These are phyloP conservation scores for Polyodon spathula DNA, from an alignment of 2,113 vertebrate genomes.

Conservation along the genomic window DNA sequence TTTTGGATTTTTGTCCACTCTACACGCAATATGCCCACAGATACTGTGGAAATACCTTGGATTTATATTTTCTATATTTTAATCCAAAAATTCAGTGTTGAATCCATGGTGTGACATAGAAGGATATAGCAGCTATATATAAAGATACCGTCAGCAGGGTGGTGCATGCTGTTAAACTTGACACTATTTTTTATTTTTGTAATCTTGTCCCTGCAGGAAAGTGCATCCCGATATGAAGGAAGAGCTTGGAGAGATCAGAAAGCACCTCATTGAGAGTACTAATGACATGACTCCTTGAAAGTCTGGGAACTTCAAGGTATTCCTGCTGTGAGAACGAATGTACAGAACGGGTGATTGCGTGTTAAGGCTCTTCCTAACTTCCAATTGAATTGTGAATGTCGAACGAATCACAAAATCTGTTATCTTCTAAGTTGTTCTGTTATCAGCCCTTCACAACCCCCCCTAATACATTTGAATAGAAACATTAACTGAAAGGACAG, in stretches of 20 bases:
- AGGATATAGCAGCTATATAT: too few relatives aligned
- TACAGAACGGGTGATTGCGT: background rate
- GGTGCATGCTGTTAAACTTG: background rate
- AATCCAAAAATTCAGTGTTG: too few relatives aligned
- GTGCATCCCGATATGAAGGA: slow-evolving; percentile 70
- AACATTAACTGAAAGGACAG: too few relatives aligned
- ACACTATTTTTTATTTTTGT: background rate
- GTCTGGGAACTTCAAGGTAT: slow-evolving; percentile 95
- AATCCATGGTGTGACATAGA: too few relatives aligned
- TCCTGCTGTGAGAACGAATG: background rate
- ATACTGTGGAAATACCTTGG: too few relatives aligned
- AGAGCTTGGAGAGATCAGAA: slow-evolving; percentile 71
- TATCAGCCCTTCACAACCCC: slow-evolving; percentile 8
- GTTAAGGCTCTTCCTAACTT: background rate
- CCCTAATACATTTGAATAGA: background rate
- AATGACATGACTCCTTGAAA: slow-evolving; percentile 83
- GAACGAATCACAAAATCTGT: slow-evolving; percentile 5
- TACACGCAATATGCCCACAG: too few relatives aligned
- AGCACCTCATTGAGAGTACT: slow-evolving; percentile 77
- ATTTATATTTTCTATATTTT: too few relatives aligned
- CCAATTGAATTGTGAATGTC: background rate
- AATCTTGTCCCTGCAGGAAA: slow-evolving; percentile 47
- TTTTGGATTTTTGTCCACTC: too few relatives aligned
- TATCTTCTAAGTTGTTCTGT: slow-evolving; percentile 20
- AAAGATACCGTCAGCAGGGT: background rate